Base-by-base conservation (phyloP, 2,797 vertebrate genomes). In the Sus cebifrons region DNA sequence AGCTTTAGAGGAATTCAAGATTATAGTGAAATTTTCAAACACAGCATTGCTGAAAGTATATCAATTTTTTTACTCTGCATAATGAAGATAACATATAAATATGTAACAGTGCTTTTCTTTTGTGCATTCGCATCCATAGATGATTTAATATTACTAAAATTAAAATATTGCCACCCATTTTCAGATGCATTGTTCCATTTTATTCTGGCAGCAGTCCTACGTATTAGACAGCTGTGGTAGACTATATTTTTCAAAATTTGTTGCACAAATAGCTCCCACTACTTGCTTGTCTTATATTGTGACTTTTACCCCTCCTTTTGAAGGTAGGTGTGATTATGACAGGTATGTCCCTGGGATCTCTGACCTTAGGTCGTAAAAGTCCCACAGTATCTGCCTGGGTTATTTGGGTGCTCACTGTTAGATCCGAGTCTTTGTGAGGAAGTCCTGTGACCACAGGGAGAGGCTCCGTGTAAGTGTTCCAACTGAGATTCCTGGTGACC, bases 121-220 rank as follows among this genome's bases (percentile, higher is more conserved):
- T 89, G 5, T 73, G 3, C 5, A 56, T 60, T 65, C 6, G 6
- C 1, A 25, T 44, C 1, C 23, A 84, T 36, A 52, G 32, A 13
- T 83, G 49, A 71, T 70, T 92, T 79, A 77, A 44, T 68, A 77
- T 84, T 49, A 23, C 36, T 78, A 3, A 86, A 70, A 58, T 95
- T 64, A 85, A 87, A 92, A 36, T 81, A 62, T 60, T 70, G 3
- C 25, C 74, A 11, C 9, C 68, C 1, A 40, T 75, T 75, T 95
- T 94, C 27, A 77, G 18, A 71, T 70, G 73, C 25, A 29, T 14
- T n/a, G 0, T 64, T 79, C 12, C n/a, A 58, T 58, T 92, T 78
- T 44, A 65, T 85, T 77, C 29, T 52, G 17, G 18, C 11, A 86
- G 68, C 2, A 65, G 13, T 17, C 6, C 13, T 58, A 49, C 32